phyloP scores from a whole-genome alignment of 1,140 invertebrate genomes.

The Pectinophora gossypiella region DNA sequence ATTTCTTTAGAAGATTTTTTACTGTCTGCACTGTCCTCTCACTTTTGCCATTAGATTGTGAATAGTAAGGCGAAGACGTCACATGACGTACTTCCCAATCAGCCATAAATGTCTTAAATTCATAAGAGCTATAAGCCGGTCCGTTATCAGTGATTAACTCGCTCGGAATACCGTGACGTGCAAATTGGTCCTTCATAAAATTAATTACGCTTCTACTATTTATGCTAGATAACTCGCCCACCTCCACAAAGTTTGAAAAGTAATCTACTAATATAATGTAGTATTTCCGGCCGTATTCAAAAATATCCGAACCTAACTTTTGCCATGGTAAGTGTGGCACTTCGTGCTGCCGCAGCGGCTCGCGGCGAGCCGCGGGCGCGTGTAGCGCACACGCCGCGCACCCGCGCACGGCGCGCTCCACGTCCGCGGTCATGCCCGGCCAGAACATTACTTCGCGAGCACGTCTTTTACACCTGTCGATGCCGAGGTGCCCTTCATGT shows the following conservation, averaged over 20 bases:
- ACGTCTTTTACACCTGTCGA: conserved; percentile 33
- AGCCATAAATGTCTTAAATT: no score
- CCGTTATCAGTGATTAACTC: conserved; percentile 52
- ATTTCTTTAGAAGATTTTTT: no score
- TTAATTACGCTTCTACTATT: conserved; percentile 4
- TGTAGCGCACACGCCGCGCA: conserved; percentile 26
- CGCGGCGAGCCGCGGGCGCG: conserved; percentile 10
- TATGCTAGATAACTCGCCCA: conserved; percentile 13
- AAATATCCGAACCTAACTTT: conserved; percentile 45
- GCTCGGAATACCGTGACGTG: conserved; percentile 50
- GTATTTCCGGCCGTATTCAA: conserved; percentile 17
- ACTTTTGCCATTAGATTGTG: no score
- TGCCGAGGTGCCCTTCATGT: conserved; percentile 41
- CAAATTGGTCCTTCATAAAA: conserved; percentile 36
- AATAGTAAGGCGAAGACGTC: no score
- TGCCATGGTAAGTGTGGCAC: conserved; percentile 33
- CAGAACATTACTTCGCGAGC: conserved; percentile 53
- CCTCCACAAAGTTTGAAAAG: conserved; percentile 29
- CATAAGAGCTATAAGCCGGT: no score
- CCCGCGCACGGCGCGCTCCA: conserved; percentile 27
- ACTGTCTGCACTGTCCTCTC: no score
- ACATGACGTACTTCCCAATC: no score
- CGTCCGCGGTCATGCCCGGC: conserved; percentile 41
- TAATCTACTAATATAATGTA: conserved; percentile 33
- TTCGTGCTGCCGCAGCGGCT: conserved; percentile 31